These are phyloP conservation scores for Phoronis australis DNA, from an alignment of 2,888 invertebrate species.

Conservation along the genomic window DNA sequence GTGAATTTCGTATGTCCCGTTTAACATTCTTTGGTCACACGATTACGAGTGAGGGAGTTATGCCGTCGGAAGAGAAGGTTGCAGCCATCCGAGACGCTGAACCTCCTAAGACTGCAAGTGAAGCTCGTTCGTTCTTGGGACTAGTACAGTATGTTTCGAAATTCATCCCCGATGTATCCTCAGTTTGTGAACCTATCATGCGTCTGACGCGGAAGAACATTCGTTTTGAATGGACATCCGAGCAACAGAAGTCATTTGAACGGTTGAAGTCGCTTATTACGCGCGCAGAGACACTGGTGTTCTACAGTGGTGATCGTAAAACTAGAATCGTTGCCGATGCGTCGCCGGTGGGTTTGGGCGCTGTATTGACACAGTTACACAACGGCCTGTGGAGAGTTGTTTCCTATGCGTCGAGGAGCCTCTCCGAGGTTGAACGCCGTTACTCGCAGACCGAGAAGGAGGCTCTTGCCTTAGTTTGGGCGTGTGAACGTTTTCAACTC, in stretches of 20 bases:
- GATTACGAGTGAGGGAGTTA: not conserved
- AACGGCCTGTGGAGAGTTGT: constrained; percentile 4
- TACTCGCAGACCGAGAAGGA: constrained; percentile 7
- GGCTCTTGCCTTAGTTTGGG: constrained; percentile 4
- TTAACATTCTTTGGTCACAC: constrained; percentile 8
- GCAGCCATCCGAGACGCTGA: not conserved
- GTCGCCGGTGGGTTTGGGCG: too few species aligned
- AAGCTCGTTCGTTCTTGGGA: constrained; percentile 4
- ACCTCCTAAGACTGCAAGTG: too few species aligned
- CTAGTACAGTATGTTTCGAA: constrained; percentile 4
- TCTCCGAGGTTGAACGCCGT: constrained; percentile 4
- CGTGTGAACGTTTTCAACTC: too few species aligned
- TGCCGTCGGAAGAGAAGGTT: not conserved
- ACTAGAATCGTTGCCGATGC: too few species aligned
- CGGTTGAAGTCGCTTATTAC: constrained; percentile 1
- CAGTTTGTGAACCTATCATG: constrained; percentile 5
- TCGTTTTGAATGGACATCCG: constrained; percentile 4
- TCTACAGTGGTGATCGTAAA: constrained; percentile 3
- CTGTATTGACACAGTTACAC: constrained; percentile 2
- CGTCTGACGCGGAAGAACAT: constrained; percentile 2
- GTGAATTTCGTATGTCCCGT: constrained; percentile 4
- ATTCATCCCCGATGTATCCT: constrained; percentile 3
- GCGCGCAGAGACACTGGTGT: constrained; percentile 4
- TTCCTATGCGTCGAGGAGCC: constrained; percentile 2
- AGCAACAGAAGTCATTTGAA: constrained; percentile 4